Percentiles rank a stretch among this genome's conserved stretches.
Conservation (phyloP, 1,140 invertebrate species). For the Teleopsis dalmanni region DNA sequence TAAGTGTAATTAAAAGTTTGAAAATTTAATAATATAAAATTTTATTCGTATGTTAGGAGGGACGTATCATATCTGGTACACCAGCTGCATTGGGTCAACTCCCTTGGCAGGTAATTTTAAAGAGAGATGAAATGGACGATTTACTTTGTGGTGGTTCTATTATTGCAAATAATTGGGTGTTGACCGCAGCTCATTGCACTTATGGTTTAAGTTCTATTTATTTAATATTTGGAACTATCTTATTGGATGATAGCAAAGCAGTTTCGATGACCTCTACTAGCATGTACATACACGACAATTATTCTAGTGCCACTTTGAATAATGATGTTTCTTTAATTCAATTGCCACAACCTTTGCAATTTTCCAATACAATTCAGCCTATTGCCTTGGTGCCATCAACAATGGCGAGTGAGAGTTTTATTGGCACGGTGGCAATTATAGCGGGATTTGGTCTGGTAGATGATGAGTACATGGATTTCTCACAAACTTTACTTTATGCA, state of each 20-base stretch:
- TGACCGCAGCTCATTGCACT: conserved; percentile 55
- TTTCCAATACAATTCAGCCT: conserved; percentile 28
- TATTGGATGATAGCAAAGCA: conserved; percentile 32
- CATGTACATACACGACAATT: conserved; percentile 45
- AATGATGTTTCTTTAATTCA: conserved; percentile 53
- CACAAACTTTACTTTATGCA: conserved; percentile 25
- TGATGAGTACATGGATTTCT: conserved; percentile 32
- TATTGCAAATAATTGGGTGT: conserved; percentile 47
- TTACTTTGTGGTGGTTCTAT: conserved; percentile 52
- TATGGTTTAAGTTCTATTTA: conserved; percentile 25
- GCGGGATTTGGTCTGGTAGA: conserved; percentile 30
- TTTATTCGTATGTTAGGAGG: conserved; percentile 16
- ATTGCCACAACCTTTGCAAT: conserved; percentile 43
- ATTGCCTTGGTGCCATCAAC: conserved; percentile 22
- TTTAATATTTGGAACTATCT: conserved; percentile 45
- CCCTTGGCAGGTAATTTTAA: conserved; percentile 39
- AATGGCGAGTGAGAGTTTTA: conserved; percentile 18
- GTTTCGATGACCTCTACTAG: conserved; percentile 33
- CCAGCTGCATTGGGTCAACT: conserved; percentile 23
- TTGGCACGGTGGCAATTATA: conserved; percentile 23
- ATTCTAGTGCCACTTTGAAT: conserved; percentile 37
- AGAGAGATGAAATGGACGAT: conserved; percentile 26
- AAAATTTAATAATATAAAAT: background rate
- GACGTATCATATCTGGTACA: conserved; percentile 28
- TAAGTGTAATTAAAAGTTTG: background rate